Conservation (phyloP, 1,140 invertebrate species). For the Argopecten irradians region DNA sequence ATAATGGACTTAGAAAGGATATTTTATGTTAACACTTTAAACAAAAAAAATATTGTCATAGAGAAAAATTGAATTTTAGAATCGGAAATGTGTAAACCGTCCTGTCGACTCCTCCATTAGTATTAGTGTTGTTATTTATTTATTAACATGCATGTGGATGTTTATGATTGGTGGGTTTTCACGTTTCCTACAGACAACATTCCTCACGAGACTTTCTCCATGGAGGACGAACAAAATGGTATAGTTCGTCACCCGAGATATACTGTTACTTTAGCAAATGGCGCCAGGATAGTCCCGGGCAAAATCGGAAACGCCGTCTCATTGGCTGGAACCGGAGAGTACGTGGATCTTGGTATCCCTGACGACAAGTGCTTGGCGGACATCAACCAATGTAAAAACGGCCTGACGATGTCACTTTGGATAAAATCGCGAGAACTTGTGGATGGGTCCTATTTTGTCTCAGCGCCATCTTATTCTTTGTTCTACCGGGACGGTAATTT, state of each 20-base stretch:
- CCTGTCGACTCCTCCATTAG: neutral
- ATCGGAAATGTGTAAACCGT: neutral
- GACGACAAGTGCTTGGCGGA: constrained; percentile 71
- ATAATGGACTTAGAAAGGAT: too few species aligned
- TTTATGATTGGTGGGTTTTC: constrained; percentile 42
- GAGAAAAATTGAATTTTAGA: too few species aligned
- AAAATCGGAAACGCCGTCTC: constrained; percentile 64
- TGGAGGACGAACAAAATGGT: constrained; percentile 62
- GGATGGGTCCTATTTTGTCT: constrained; percentile 67
- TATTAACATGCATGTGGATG: constrained; percentile 28
- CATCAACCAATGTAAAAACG: constrained; percentile 70
- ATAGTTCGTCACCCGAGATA: constrained; percentile 62
- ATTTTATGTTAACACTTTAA: too few species aligned
- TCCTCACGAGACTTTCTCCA: constrained; percentile 72
- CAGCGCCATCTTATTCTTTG: constrained; percentile 69
- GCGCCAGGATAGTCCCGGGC: constrained; percentile 64
- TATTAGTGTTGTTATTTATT: neutral
- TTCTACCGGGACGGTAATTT: constrained; percentile 69
- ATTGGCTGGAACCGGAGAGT: constrained; percentile 68
- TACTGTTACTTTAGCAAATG: constrained; percentile 69
- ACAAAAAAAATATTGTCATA: too few species aligned
- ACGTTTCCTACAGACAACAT: constrained; percentile 63
- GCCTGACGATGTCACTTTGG: constrained; percentile 71
- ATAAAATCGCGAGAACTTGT: constrained; percentile 65
- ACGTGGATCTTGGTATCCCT: constrained; percentile 69